Percentiles rank a stretch among this genome's conserved stretches.
Conservation (phyloP, 2,888 invertebrate species). For the Hyposoter didymator region DNA sequence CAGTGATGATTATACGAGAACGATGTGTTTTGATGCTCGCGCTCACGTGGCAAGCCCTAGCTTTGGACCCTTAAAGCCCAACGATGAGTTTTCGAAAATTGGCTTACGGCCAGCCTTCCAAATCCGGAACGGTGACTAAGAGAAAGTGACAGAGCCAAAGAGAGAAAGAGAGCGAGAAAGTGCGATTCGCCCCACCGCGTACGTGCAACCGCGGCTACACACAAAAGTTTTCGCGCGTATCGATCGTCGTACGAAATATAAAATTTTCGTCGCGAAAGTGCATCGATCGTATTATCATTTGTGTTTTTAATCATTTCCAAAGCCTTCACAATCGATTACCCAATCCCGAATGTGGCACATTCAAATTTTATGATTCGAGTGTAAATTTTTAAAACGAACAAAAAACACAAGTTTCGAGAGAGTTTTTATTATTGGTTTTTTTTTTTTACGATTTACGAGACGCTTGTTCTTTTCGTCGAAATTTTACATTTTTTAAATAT, state of each 20-base stretch:
- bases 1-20: neutral
- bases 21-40: neutral
- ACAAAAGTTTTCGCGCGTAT: conserved; percentile 58
- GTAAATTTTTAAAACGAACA: neutral
- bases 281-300: conserved; percentile 3
- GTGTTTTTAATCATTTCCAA: neutral
- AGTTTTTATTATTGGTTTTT: neutral
- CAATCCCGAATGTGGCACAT: neutral
- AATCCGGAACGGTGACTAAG: conserved; percentile 79
- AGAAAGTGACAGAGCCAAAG: conserved; percentile 68
- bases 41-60: neutral
- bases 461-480: neutral
- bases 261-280: neutral
- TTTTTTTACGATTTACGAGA: neutral
- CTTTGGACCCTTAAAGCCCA: conserved; percentile 60
- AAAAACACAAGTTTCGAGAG: neutral
- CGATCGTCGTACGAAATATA: neutral
- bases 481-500: neutral
- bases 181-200: conserved; percentile 43
- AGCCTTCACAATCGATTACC: neutral
- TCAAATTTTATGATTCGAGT: neutral
- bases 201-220: conserved; percentile 13
- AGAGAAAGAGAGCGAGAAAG: conserved; percentile 57
- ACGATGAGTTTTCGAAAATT: conserved; percentile 74
- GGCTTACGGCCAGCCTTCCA: conserved; percentile 78